A percentile compares a stretch with the other conserved stretches of the same genome.
These are phyloP conservation scores for Lepidocyrtinus sp. DNA, from an alignment of 2,888 invertebrate genomes.

Conservation along the genomic window DNA sequence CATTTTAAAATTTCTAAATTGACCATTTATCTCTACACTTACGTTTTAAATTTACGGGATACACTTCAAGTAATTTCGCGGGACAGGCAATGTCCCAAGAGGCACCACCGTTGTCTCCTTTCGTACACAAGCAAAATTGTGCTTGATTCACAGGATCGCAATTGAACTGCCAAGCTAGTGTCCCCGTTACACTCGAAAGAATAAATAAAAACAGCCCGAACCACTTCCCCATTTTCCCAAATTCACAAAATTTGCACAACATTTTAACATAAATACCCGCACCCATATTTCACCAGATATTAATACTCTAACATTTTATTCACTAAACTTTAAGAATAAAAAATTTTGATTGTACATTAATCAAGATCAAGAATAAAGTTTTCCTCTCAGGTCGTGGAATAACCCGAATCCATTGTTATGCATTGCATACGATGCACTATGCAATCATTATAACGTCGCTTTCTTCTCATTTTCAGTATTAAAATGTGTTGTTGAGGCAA, in stretches of 20 bases:
- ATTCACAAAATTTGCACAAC: neutral
- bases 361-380: neutral
- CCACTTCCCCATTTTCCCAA: neutral
- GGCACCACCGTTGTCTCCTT: constrained; percentile 40
- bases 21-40: constrained; percentile 22
- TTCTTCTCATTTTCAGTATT: neutral
- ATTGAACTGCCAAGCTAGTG: constrained; percentile 31
- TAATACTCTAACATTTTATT: neutral
- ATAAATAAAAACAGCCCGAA: neutral
- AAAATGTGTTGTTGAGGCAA: neutral
- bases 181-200: neutral
- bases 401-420: constrained; percentile 3
- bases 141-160: constrained; percentile 60
- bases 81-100: constrained; percentile 64
- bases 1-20: neutral
- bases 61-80: constrained; percentile 51
- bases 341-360: neutral
- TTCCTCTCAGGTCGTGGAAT: neutral
- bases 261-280: constrained; percentile 10
- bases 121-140: constrained; percentile 50
- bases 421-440: neutral
- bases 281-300: constrained; percentile 4
- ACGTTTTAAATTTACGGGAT: constrained; percentile 65
- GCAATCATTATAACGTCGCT: neutral
- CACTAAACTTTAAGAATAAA: neutral